Conservation (phyloP, 2,888 invertebrate species). For the Parascotia fuliginaria region DNA sequence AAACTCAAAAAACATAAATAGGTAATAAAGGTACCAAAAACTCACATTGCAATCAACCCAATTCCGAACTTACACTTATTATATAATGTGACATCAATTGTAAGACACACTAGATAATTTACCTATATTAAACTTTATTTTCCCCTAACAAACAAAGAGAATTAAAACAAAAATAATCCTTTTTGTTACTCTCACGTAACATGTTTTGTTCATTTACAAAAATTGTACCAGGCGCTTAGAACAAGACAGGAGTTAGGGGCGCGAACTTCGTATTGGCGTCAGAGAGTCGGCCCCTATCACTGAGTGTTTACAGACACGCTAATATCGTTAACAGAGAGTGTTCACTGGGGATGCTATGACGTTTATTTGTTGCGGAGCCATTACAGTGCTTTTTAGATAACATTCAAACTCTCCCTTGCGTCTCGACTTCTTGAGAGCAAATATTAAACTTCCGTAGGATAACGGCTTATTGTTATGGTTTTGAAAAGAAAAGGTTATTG, state of each 20-base stretch:
- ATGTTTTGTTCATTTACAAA: constrained; percentile 16
- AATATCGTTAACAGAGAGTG: constrained; percentile 26
- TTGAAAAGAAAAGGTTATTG: background rate
- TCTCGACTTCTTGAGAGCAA: constrained; percentile 2
- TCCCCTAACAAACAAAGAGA: background rate
- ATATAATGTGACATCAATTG: too few relatives aligned
- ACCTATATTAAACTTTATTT: too few relatives aligned
- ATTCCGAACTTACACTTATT: too few relatives aligned
- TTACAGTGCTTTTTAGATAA: constrained; percentile 13
- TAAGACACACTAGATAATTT: too few relatives aligned
- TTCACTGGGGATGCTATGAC: constrained; percentile 36
- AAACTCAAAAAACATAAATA: too few relatives aligned
- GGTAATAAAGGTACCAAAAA: too few relatives aligned
- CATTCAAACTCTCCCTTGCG: constrained; percentile 5
- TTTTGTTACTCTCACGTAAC: background rate
- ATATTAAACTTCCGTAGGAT: background rate
- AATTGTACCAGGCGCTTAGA: constrained; percentile 35
- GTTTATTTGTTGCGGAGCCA: constrained; percentile 42
- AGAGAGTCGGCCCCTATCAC: constrained; percentile 25
- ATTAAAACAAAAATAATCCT: background rate
- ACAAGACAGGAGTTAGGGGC: constrained; percentile 6
- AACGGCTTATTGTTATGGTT: background rate
- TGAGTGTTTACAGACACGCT: constrained; percentile 23
- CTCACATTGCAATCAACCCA: too few relatives aligned
- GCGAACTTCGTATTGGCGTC: constrained; percentile 17